Evolutionary conservation across 2,888 invertebrate species (phyloP).

Genomic region (Entomobrya proxima): DNA sequence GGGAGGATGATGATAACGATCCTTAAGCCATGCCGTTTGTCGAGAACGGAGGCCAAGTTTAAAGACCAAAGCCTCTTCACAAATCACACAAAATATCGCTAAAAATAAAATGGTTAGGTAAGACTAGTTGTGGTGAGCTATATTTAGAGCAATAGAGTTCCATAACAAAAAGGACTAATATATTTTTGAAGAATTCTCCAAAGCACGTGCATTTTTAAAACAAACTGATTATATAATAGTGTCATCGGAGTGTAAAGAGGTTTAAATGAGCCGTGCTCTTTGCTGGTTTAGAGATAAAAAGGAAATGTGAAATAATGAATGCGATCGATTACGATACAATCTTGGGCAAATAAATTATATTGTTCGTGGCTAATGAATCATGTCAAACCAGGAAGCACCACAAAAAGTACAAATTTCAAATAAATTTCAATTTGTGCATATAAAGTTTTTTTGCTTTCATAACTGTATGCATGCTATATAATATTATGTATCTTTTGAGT

Average conservation of each 20-base stretch:
- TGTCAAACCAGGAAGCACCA: background rate
- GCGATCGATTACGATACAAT: background rate
- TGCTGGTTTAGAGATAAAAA: background rate
- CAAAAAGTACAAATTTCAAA: background rate
- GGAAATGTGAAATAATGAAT: constrained; percentile 1
- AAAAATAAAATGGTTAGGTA: constrained; percentile 65
- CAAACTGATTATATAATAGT: constrained; percentile 1
- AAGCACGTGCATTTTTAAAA: background rate
- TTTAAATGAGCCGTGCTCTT: too few species aligned
- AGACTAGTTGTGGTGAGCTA: constrained; percentile 39
- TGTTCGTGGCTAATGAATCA: background rate
- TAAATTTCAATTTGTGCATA: too few species aligned
- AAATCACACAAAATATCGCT: constrained; percentile 55
- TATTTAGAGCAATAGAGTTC: constrained; percentile 38
- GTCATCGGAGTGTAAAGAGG: too few species aligned
- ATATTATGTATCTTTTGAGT: too few species aligned
- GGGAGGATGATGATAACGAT: background rate
- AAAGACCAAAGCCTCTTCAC: constrained; percentile 1
- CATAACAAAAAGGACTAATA: background rate
- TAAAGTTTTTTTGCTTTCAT: too few species aligned
- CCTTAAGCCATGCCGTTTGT: background rate
- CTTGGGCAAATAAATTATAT: background rate
- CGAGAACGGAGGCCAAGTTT: constrained; percentile 52
- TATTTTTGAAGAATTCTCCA: background rate
- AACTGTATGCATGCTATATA: too few species aligned